A percentile compares a stretch with the other conserved stretches of the same genome.
phyloP scores from a whole-genome alignment of 2,888 invertebrate species.

The Phyllotreta cruciferae region DNA sequence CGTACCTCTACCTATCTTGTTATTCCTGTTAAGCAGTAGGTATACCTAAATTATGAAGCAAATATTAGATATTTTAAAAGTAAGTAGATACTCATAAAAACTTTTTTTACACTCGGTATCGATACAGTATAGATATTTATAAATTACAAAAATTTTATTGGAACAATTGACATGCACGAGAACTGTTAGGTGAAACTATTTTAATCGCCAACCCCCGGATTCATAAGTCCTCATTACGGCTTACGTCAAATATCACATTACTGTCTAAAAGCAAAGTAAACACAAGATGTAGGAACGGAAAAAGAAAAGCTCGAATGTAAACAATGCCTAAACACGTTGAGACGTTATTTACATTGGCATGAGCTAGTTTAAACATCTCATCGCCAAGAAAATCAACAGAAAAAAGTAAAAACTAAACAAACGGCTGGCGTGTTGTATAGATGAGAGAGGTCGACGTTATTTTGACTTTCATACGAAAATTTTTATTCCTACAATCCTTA shows the following conservation, averaged over 20 bases:
- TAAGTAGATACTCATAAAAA: too few relatives aligned
- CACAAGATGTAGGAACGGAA: conserved; percentile 43
- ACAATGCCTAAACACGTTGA: conserved; percentile 48
- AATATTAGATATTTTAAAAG: too few relatives aligned
- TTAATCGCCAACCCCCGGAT: conserved; percentile 1
- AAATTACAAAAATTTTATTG: too few relatives aligned
- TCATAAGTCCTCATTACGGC: conserved; percentile 17
- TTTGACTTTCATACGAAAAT: conserved; percentile 9
- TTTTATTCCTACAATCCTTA: neutral
- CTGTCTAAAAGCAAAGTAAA: conserved; percentile 45
- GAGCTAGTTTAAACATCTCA: conserved; percentile 50
- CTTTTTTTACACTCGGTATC: too few relatives aligned
- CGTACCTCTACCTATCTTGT: too few relatives aligned
- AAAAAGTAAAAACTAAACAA: conserved; percentile 51
- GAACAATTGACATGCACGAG: too few relatives aligned
- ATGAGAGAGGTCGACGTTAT: conserved; percentile 21
- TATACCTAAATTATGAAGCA: too few relatives aligned
- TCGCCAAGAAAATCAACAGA: conserved; percentile 51
- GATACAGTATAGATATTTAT: too few relatives aligned
- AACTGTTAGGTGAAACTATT: conserved; percentile 8
- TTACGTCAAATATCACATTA: conserved; percentile 41
- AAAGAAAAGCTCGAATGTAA: conserved; percentile 48
- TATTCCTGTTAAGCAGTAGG: too few relatives aligned
- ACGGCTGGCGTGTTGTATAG: conserved; percentile 28
- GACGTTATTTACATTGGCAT: conserved; percentile 51